Conservation (phyloP, 2,888 invertebrate species). For the Drosophila diplacantha region DNA sequence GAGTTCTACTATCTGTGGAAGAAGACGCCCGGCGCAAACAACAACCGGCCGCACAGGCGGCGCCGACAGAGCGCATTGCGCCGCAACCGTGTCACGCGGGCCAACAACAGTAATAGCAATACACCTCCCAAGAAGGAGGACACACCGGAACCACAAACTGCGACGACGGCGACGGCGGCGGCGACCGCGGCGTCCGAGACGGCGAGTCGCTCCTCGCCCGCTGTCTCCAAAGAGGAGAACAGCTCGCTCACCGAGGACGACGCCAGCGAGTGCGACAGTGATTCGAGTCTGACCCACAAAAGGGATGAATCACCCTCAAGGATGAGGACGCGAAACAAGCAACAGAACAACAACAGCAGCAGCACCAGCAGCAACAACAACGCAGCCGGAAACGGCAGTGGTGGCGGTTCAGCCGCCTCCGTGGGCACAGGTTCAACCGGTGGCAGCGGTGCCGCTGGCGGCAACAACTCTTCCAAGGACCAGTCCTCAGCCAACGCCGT, state of each 20-base stretch:
- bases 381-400: slow-evolving; percentile 72
- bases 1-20: slow-evolving; percentile 99
- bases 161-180: slow-evolving; percentile 77
- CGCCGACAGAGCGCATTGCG: slow-evolving; percentile 91
- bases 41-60: slow-evolving; percentile 95
- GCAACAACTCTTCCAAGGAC: slow-evolving; percentile 61
- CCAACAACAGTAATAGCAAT: slow-evolving; percentile 80
- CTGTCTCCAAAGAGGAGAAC: slow-evolving; percentile 85
- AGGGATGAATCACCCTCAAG: slow-evolving; percentile 90
- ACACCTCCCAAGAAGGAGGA: slow-evolving; percentile 89
- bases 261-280: slow-evolving; percentile 96
- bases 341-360: slow-evolving; percentile 82
- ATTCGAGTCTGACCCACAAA: slow-evolving; percentile 89
- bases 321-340: slow-evolving; percentile 91
- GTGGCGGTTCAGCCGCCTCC: slow-evolving; percentile 47
- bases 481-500: slow-evolving; percentile 67
- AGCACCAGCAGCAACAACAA: slow-evolving; percentile 66
- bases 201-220: slow-evolving; percentile 81
- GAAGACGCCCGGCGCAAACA: slow-evolving; percentile 98
- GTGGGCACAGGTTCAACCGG: slow-evolving; percentile 31
- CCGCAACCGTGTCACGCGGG: slow-evolving; percentile 91
- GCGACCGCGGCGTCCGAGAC: slow-evolving; percentile 76
- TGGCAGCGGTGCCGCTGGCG: slow-evolving; percentile 45
- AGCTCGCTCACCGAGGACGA: slow-evolving; percentile 92
- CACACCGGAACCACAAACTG: slow-evolving; percentile 81